Evolutionary conservation across 2,113 vertebrate species (phyloP), one percentile per base, ranked within the genome.

Genomic region (Fregata magnificens): DNA sequence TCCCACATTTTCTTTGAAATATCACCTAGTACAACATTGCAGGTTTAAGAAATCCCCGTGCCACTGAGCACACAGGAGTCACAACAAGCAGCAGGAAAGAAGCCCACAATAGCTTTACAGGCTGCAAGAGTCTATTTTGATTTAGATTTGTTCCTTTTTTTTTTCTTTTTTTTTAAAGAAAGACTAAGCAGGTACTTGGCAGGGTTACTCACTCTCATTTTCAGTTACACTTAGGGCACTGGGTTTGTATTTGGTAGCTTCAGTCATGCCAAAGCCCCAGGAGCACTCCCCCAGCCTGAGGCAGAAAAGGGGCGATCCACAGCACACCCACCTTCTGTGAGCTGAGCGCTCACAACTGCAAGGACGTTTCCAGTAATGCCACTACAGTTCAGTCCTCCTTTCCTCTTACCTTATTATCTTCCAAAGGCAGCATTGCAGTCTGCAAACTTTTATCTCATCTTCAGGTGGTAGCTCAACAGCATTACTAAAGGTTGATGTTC

Each of bases 1-100:
- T 80, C 13, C 34, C n/a, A 10, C 32, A 2, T 7, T 61, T 70
- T 45, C 50, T 65, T 62, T 86, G 34, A 28, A 28, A 52, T 42
- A 32, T 24, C 28, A 61, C 9, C 19, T 22, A 49, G 11, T 17
- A 32, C 28, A 62, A 31, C 24, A 49, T 2, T 0, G 0, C 14
- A 19, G 42, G 21, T 20, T 29, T 55, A n/a, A 76, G 44, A 74
- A 86, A 17, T 55, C 5, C 3, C 55, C 0, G 0, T 44, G 11
- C 19, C 10, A 25, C 21, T n/a, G 19, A 66, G 24, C 24, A 12
- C 65, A 36, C 13, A 83, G 19, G 19, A 62, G 7, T 49, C 80
- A 59, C 22, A 70, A 45, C 16, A 40, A 79, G 16, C 25, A 78
- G 31, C 38, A 69, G 58, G 13, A 90, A 28, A 10, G 28, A 45